Evolutionary conservation across 1,140 invertebrate species (phyloP).

Genomic region (Eupeodes corollae): DNA sequence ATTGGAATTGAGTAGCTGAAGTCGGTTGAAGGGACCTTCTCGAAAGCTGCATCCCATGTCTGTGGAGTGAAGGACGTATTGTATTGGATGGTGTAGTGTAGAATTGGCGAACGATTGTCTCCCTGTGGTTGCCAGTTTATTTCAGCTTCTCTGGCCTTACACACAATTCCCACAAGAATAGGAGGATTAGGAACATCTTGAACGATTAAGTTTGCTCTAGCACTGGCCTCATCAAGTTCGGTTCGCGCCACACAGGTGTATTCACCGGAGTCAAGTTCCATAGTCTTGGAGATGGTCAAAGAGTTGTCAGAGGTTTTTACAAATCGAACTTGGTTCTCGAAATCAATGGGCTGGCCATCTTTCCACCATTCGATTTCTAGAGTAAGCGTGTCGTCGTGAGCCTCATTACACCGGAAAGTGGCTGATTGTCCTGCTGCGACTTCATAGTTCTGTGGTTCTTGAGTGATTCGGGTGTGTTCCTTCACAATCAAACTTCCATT

Average conservation of each 20-base stretch:
- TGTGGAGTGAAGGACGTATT: constrained; percentile 92
- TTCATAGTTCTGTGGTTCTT: constrained; percentile 80
- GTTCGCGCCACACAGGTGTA: constrained; percentile 95
- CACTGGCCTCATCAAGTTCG: constrained; percentile 69
- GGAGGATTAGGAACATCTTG: constrained; percentile 94
- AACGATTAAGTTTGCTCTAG: constrained; percentile 80
- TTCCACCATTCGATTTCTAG: constrained; percentile 80
- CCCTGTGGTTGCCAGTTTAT: constrained; percentile 79
- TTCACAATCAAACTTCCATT: constrained; percentile 71
- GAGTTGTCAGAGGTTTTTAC: constrained; percentile 79
- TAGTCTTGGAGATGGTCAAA: constrained; percentile 85
- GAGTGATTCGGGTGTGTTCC: constrained; percentile 73
- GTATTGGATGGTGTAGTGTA: constrained; percentile 82
- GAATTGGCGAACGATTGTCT: constrained; percentile 89
- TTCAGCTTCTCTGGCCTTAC: constrained; percentile 57
- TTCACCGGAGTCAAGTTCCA: constrained; percentile 84
- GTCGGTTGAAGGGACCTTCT: constrained; percentile 68
- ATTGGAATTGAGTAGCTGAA: constrained; percentile 62
- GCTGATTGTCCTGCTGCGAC: constrained; percentile 78
- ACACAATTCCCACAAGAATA: constrained; percentile 50
- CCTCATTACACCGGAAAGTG: constrained; percentile 88
- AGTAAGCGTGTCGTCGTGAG: constrained; percentile 66
- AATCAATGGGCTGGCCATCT: constrained; percentile 76
- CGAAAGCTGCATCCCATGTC: constrained; percentile 70
- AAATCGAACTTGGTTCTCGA: constrained; percentile 73